phyloP scores from a whole-genome alignment of 2,888 invertebrate species.

The Caradrina clavipalpis region DNA sequence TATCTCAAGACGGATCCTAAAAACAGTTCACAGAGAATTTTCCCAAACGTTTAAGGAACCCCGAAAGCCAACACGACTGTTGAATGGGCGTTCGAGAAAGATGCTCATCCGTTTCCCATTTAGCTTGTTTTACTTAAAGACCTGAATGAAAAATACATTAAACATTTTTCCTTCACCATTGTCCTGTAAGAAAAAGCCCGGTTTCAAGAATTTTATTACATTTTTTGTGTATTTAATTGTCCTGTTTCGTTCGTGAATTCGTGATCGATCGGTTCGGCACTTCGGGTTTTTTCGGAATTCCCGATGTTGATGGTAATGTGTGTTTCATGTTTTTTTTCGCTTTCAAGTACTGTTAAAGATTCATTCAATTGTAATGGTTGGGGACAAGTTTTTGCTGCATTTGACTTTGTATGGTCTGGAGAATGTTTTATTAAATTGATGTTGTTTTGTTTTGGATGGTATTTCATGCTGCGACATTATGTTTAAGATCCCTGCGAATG shows the following conservation, averaged over 20 bases:
- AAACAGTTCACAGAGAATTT: neutral
- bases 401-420: neutral
- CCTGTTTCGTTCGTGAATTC: slow-evolving; percentile 50
- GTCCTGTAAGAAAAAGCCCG: slow-evolving; percentile 46
- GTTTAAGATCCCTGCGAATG: neutral
- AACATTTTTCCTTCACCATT: slow-evolving; percentile 66
- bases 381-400: slow-evolving; percentile 20
- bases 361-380: slow-evolving; percentile 55
- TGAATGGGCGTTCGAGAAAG: slow-evolving; percentile 62
- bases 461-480: neutral
- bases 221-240: slow-evolving; percentile 61
- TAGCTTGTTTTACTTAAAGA: slow-evolving; percentile 59
- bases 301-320: slow-evolving; percentile 49
- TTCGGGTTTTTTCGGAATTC: slow-evolving; percentile 50
- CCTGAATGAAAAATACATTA: slow-evolving; percentile 75
- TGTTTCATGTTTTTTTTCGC: slow-evolving; percentile 19
- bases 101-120: slow-evolving; percentile 62
- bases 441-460: slow-evolving; percentile 12
- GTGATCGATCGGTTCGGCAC: slow-evolving; percentile 52
- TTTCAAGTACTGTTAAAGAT: slow-evolving; percentile 55
- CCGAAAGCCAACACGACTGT: slow-evolving; percentile 54
- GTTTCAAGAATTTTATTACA: slow-evolving; percentile 48
- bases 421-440: slow-evolving; percentile 12
- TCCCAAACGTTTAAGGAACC: slow-evolving; percentile 28
- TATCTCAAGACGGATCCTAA: too few species aligned